Conservation (phyloP, 2,888 invertebrate species). For the Melinopterus prodromus region DNA sequence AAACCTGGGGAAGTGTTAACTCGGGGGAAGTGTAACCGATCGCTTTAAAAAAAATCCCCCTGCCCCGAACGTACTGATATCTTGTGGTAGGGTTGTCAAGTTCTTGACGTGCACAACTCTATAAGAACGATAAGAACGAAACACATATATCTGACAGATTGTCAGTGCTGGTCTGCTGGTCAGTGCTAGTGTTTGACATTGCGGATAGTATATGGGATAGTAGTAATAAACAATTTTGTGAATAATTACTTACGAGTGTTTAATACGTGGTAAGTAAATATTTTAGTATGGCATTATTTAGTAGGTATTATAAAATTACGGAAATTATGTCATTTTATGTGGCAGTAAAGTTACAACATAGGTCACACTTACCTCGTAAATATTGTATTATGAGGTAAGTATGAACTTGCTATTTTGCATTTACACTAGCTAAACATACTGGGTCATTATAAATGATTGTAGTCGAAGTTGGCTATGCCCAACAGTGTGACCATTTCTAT, state of each 20-base stretch:
- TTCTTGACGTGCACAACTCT: background rate
- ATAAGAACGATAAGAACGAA: background rate
- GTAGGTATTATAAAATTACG: no score
- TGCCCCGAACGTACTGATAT: background rate
- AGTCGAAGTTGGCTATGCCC: no score
- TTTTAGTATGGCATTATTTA: no score
- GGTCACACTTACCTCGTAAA: no score
- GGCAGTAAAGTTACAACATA: no score
- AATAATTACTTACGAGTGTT: background rate
- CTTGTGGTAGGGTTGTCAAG: background rate
- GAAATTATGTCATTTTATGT: no score
- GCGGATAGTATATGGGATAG: background rate
- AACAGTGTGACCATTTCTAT: no score
- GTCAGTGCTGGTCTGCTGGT: background rate
- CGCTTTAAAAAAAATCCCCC: background rate
- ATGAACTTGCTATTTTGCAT: no score
- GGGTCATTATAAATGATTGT: no score
- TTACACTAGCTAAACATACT: no score
- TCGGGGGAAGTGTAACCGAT: background rate
- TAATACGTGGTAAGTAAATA: background rate
- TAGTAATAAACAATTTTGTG: background rate
- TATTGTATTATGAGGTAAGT: no score
- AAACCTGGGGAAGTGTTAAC: background rate
- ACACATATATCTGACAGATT: background rate
- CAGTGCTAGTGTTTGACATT: slow-evolving; percentile 4